These are phyloP conservation scores for Ranitomeya variabilis DNA, from an alignment of 2,113 vertebrate genomes.

Conservation along the genomic window DNA sequence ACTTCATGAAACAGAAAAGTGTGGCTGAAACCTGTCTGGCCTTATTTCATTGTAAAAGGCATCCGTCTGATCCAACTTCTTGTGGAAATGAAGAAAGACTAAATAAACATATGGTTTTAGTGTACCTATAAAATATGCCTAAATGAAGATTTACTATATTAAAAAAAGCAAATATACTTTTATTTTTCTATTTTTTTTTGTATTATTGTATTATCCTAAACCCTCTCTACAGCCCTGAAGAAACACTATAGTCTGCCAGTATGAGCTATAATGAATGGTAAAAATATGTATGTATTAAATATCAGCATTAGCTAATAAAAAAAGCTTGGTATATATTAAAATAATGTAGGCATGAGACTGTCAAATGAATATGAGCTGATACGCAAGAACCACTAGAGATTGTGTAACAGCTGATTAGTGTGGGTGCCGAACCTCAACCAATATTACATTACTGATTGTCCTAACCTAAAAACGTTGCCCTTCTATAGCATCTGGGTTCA, in stretches of 20 bases:
- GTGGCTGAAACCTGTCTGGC: conserved; percentile 1
- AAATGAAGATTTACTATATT: not conserved
- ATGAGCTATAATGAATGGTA: not conserved
- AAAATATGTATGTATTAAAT: no score
- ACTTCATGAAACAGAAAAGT: not conserved
- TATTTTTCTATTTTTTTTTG: not conserved
- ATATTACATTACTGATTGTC: no score
- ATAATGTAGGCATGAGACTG: no score
- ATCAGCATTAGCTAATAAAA: no score
- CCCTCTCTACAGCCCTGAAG: not conserved
- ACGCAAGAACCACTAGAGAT: no score
- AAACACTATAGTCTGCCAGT: not conserved
- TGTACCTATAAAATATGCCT: conserved; percentile 16
- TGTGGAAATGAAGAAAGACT: not conserved
- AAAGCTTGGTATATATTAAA: not conserved
- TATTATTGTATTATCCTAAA: not conserved
- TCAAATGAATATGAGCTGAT: no score
- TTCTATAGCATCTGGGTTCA: no score
- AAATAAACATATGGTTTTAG: conserved; percentile 21
- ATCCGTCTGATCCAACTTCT: not conserved
- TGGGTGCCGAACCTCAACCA: no score
- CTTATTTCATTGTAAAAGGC: conserved; percentile 25
- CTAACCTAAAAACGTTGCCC: no score
- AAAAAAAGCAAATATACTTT: not conserved
- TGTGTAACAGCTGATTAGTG: no score